A percentile compares a stretch with the other conserved stretches of the same genome.
These are phyloP conservation scores for Drosophila mayaguana DNA, from an alignment of 2,888 invertebrate species.

Conservation along the genomic window DNA sequence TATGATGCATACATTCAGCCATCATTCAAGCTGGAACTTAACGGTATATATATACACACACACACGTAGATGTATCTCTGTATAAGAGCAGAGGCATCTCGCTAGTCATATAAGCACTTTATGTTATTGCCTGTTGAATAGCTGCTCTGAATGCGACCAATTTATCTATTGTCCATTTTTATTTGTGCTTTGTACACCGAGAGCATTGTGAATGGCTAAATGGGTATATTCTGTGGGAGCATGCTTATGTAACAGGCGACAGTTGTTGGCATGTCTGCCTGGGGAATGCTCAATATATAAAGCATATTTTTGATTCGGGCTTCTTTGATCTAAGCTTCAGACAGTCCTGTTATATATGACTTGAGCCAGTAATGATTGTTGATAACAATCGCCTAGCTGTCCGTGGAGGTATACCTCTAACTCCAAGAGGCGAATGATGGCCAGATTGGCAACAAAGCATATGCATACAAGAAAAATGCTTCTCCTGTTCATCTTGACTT, in stretches of 20 bases:
- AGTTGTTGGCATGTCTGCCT: neutral
- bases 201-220: neutral
- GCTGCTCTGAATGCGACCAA: slow-evolving; percentile 39
- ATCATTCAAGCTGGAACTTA: neutral
- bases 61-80: neutral
- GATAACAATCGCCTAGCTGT: no score
- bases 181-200: neutral
- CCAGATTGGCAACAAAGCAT: no score
- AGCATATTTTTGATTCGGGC: neutral
- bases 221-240: neutral
- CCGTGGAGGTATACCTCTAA: no score
- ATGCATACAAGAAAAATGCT: no score
- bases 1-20: neutral
- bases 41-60: neutral
- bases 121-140: slow-evolving; percentile 41
- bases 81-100: neutral
- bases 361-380: no score
- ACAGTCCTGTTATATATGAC: no score
- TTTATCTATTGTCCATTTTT: slow-evolving; percentile 51
- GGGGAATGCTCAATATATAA: neutral
- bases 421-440: no score
- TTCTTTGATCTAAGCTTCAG: no score
- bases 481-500: no score
- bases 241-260: neutral
- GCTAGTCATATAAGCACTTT: slow-evolving; percentile 15